Base-by-base conservation (phyloP, 2,888 invertebrate genomes). In the Plusia festucae region DNA sequence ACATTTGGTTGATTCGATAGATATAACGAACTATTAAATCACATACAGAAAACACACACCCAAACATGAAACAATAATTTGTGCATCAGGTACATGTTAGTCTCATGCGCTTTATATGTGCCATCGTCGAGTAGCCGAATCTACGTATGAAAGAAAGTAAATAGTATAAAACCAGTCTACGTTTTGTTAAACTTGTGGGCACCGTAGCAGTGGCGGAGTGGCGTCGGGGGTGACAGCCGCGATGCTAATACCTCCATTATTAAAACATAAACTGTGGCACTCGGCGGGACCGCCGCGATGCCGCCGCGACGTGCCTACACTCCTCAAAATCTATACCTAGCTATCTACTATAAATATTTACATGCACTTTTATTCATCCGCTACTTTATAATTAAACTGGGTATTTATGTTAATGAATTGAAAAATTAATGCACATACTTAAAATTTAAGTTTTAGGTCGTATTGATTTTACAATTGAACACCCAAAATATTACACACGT, bases 161-260 rank as follows among this genome's bases (percentile, higher is more conserved):
- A 9, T 18, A 11, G 16, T 16, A 55, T 56, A 62, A 34, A 60
- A 55, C 73, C 60, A 66, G 70, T 76, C 71, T 74, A 59, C 61
- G 54, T 65, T 67, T 69, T 62, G 56, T 53, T 56, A 59, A 71
- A 68, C 53, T 57, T 51, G 59, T 77, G 79, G 81, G 53, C 68
- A 65, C 65, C 56, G 63, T 51, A 76, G 66, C 65, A 67, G 58
- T 68, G 53, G 77, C 64, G 62, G 65, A 72, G 74, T 73, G 76
- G 68, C 73, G 68, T 65, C 65, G 66, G 66, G 81, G 81, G 81
- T 77, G 80, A 77, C 82, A 82, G 76, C 73, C 80, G 76, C 82
- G 81, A 78, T 85, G 81, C 81, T 84, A 86, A 88, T 87, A 86
- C 88, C 84, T 84, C 86, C 85, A 90, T 90, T 89, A 90, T 89